These are phyloP conservation scores for Tadarida brasiliensis DNA, from an alignment of 2,797 vertebrate species.

Conservation along the genomic window DNA sequence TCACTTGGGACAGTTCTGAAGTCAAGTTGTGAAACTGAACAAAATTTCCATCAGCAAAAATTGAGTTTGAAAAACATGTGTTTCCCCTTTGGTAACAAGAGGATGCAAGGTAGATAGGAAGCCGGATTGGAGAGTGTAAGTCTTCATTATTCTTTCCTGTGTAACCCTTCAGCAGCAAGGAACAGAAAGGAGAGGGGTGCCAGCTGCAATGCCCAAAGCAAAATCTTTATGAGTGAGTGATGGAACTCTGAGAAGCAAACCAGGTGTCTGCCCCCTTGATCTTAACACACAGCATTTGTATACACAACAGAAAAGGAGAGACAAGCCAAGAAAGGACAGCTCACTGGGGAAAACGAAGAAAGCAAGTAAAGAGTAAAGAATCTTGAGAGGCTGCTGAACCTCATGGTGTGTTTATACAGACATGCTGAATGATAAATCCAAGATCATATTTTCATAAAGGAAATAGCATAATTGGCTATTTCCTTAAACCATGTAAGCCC, in stretches of 20 bases:
- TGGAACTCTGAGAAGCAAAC: slow-evolving; percentile 57
- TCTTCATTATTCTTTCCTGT: slow-evolving; percentile 71
- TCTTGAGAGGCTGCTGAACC: not conserved
- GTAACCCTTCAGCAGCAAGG: not conserved
- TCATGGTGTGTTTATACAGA: not conserved
- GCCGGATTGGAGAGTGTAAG: slow-evolving; percentile 39
- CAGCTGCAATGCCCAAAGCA: slow-evolving; percentile 82
- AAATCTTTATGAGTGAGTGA: slow-evolving; percentile 74
- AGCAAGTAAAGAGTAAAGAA: not conserved
- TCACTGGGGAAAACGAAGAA: not conserved
- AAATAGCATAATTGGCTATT: slow-evolving; percentile 35
- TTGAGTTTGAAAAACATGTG: slow-evolving; percentile 80
- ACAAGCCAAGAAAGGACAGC: slow-evolving; percentile 42
- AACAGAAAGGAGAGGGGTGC: slow-evolving; percentile 64
- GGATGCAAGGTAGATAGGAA: slow-evolving; percentile 70
- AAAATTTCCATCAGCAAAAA: slow-evolving; percentile 81
- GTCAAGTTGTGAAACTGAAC: slow-evolving; percentile 78
- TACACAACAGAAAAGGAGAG: slow-evolving; percentile 42
- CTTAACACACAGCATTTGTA: slow-evolving; percentile 79
- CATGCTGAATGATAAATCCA: not conserved
- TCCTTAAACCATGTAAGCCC: not conserved
- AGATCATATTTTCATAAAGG: slow-evolving; percentile 41
- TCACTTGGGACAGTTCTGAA: slow-evolving; percentile 79
- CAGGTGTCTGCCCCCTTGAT: slow-evolving; percentile 79
- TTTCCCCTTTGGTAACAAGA: slow-evolving; percentile 80